Percentiles rank a stretch among this genome's conserved stretches.
phyloP scores from a whole-genome alignment of 2,113 vertebrate genomes.

The Pogona vitticeps region DNA sequence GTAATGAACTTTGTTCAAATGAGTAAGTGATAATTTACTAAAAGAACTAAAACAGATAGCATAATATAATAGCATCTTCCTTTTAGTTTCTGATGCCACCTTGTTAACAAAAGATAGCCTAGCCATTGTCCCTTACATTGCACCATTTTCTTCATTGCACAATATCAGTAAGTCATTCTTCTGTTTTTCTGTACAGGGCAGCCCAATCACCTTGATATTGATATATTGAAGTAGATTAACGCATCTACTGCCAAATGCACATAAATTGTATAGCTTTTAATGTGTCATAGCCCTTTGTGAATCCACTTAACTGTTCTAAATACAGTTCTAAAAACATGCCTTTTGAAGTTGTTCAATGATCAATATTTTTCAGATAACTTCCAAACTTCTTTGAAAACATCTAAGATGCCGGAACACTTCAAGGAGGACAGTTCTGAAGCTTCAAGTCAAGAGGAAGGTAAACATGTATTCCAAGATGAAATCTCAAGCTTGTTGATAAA shows the following conservation, averaged over 20 bases:
- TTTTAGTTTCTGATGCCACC: not conserved
- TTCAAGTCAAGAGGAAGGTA: conserved; percentile 96
- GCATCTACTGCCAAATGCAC: not conserved
- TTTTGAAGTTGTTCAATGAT: conserved; percentile 66
- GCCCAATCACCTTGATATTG: not conserved
- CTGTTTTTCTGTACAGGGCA: too few species aligned
- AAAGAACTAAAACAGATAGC: not conserved
- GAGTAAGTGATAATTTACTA: not conserved
- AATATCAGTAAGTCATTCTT: too few species aligned
- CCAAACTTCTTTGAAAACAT: conserved; percentile 81
- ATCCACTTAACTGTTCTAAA: conserved; percentile 5
- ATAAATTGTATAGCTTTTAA: not conserved
- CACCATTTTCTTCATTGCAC: not conserved
- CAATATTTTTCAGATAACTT: conserved; percentile 80
- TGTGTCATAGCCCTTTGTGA: conserved; percentile 36
- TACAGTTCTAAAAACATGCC: conserved; percentile 32
- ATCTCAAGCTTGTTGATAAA: not conserved
- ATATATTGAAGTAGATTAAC: not conserved
- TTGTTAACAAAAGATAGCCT: not conserved
- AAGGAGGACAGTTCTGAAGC: conserved; percentile 91
- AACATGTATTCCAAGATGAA: conserved; percentile 54
- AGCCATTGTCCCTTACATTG: not conserved
- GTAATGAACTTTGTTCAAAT: too few species aligned
- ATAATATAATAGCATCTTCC: too few species aligned
- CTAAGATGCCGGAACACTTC: conserved; percentile 81